These are phyloP conservation scores for Acanthosepion lycidas DNA, from an alignment of 2,888 invertebrate genomes.

Conservation along the genomic window DNA sequence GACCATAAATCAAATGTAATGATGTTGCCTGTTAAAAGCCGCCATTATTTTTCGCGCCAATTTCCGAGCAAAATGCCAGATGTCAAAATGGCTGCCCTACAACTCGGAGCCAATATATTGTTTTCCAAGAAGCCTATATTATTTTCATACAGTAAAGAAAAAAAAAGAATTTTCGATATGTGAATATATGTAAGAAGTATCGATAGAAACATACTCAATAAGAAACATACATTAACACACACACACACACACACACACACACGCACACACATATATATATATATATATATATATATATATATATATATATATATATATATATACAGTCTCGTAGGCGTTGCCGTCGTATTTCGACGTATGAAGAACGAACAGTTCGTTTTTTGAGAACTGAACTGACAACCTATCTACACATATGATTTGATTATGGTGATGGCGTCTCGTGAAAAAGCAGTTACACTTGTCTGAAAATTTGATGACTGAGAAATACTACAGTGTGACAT, in stretches of 20 bases:
- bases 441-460: too few relatives aligned
- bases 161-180: background rate
- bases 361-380: too few relatives aligned
- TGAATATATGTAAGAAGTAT: background rate
- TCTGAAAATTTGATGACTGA: too few relatives aligned
- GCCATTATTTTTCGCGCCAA: slow-evolving; percentile 4
- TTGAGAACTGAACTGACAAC: too few relatives aligned
- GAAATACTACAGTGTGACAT: too few relatives aligned
- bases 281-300: background rate
- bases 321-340: background rate
- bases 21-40: background rate
- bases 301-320: background rate
- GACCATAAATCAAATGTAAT: background rate
- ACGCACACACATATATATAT: background rate
- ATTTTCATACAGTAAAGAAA: background rate
- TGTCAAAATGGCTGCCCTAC: background rate
- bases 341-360: too few relatives aligned
- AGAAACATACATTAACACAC: too few relatives aligned
- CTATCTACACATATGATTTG: too few relatives aligned
- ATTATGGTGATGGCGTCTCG: too few relatives aligned
- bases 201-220: background rate
- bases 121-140: background rate
- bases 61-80: background rate
- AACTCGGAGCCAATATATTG: background rate
- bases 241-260: too few relatives aligned